These are phyloP conservation scores for Rhipidura dahli DNA, from an alignment of 2,113 vertebrate species.

Conservation along the genomic window DNA sequence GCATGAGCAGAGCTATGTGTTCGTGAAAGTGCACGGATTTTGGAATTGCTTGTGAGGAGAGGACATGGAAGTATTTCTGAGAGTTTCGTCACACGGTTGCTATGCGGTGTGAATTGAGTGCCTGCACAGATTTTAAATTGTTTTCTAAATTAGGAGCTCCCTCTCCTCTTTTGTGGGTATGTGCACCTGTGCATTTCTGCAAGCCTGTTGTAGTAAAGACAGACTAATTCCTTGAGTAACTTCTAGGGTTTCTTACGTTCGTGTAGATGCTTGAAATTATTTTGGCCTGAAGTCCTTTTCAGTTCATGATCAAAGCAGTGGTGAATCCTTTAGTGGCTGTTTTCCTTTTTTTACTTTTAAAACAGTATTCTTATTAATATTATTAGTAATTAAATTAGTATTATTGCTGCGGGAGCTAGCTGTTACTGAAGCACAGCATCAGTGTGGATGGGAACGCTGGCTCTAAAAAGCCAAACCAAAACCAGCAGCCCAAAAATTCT, in stretches of 20 bases:
- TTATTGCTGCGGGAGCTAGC: not conserved
- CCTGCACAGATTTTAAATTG: not conserved
- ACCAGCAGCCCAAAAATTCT: not conserved
- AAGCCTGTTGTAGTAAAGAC: not conserved
- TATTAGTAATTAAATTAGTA: not conserved
- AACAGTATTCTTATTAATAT: not conserved
- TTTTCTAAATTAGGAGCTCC: not conserved
- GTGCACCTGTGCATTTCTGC: not conserved
- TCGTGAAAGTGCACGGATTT: rapidly evolving
- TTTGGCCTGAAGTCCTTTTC: not conserved
- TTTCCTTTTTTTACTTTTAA: not conserved
- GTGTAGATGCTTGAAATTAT: not conserved
- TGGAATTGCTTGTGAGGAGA: not conserved
- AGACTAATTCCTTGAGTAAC: not conserved
- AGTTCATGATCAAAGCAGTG: not conserved
- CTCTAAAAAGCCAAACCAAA: not conserved
- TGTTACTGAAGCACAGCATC: not conserved
- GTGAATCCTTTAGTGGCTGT: not conserved
- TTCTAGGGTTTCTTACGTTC: not conserved
- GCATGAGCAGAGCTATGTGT: not conserved
- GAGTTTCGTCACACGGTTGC: not conserved
- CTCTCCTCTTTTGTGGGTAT: not conserved
- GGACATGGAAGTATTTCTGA: not conserved
- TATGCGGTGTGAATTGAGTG: not conserved
- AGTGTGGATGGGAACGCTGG: not conserved